phyloP scores from a whole-genome alignment of 1,140 invertebrate species.

The Zaprionus camerounensis region DNA sequence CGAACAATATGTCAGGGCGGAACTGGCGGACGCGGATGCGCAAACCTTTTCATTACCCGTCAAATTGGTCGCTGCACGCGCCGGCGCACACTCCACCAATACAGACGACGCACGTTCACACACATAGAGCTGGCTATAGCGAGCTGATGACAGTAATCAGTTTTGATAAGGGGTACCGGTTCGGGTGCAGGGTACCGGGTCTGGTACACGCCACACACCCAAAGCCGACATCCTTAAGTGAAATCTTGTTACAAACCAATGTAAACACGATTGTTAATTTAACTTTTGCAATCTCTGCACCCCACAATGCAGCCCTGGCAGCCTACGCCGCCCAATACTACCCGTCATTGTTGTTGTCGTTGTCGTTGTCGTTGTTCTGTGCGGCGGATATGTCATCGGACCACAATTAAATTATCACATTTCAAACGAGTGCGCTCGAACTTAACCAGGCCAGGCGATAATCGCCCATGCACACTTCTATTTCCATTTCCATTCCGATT shows the following conservation, averaged over 20 bases:
- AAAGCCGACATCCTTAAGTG: conserved; percentile 83
- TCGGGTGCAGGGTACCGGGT: conserved; percentile 46
- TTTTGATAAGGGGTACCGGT: conserved; percentile 64
- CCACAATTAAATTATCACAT: conserved; percentile 83
- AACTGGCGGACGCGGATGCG: conserved; percentile 61
- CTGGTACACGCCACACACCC: conserved; percentile 34
- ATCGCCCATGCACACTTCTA: conserved; percentile 38
- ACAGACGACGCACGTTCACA: conserved; percentile 7
- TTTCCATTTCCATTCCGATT: conserved; percentile 23
- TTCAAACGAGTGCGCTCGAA: conserved; percentile 66
- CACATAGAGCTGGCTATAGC: background rate
- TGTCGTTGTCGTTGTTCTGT: conserved; percentile 16
- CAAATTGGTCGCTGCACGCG: conserved; percentile 73
- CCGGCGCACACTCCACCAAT: conserved; percentile 68
- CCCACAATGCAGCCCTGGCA: conserved; percentile 7
- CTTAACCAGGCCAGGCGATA: conserved; percentile 32
- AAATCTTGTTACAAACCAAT: conserved; percentile 84
- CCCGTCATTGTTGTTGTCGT: background rate
- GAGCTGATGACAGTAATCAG: conserved; percentile 82
- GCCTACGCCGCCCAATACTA: background rate
- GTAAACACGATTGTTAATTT: conserved; percentile 84
- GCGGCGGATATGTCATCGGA: conserved; percentile 66
- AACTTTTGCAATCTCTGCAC: conserved; percentile 71
- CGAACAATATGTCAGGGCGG: conserved; percentile 65
- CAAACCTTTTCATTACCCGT: conserved; percentile 82